A percentile compares a stretch with the other conserved stretches of the same genome.
Conservation (phyloP, 2,888 invertebrate genomes). For the Smittia aterrima region DNA sequence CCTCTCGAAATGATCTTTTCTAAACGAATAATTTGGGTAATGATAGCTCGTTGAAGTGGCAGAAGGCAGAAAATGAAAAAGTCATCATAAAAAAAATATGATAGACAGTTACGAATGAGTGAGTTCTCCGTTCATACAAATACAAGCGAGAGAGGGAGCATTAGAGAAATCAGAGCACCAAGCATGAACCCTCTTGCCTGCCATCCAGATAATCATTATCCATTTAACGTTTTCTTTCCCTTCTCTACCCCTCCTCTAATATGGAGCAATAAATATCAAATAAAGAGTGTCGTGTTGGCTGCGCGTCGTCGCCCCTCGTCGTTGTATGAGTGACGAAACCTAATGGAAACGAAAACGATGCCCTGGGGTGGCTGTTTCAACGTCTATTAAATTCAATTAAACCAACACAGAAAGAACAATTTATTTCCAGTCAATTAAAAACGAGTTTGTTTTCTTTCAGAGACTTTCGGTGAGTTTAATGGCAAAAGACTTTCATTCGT, state of each 20-base stretch:
- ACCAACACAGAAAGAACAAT: constrained; percentile 29
- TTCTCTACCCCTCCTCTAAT: constrained; percentile 20
- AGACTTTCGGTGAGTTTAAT: background rate
- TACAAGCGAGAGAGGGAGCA: background rate
- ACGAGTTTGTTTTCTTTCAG: background rate
- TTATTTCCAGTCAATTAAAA: constrained; percentile 23
- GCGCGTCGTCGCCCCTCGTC: background rate
- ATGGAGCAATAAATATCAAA: constrained; percentile 39
- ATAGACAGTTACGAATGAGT: background rate
- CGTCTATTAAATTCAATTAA: constrained; percentile 40
- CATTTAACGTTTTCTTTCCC: background rate
- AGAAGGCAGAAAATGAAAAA: constrained; percentile 3
- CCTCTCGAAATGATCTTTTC: background rate
- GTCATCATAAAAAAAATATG: background rate
- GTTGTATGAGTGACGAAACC: constrained; percentile 34
- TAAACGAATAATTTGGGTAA: background rate
- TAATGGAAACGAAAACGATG: constrained; percentile 32
- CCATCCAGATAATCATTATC: constrained; percentile 7
- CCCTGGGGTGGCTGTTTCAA: constrained; percentile 32
- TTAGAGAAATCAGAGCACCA: background rate
- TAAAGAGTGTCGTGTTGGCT: constrained; percentile 37
- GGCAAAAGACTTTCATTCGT: background rate
- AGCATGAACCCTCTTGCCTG: background rate
- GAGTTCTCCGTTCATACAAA: background rate
- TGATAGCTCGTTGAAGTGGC: constrained; percentile 7